Base-by-base conservation (phyloP, 2,888 invertebrate species). In the Eueremaeus valkanovi region DNA sequence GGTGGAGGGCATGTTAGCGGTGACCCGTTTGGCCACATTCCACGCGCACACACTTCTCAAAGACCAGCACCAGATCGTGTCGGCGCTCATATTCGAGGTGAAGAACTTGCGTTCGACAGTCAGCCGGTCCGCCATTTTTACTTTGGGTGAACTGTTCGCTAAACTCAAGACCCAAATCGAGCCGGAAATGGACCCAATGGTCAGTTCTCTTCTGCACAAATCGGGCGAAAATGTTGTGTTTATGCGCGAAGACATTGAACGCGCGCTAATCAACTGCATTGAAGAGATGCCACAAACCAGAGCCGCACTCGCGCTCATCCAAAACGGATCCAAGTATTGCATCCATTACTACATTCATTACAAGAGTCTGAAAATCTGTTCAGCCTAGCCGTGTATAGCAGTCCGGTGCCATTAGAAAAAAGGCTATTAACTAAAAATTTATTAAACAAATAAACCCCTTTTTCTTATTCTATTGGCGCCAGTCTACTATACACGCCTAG, bases 141-240 rank as follows among this genome's bases (percentile, higher is more conserved):
- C 92, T 9, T 86, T 95, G 58, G 89, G 90, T 0, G 90, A 93
- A 77, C 84, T 98, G 79, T 96, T 93, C 82, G 85, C 86, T 31
- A 78, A 81, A 75, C 81, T 86, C 72, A 84, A 84, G 77, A 84
- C 83, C 78, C 80, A 81, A 75, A 85, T 89, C 83, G 90, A 90
- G 82, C 83, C 86, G 85, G 95, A 96, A 84, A 85, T 94, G 74
- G 96, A 97, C 81, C 92, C 93, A 82, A 87, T 94, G 73, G 90
- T 90, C 0, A 88, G 87, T 29, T 90, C 92, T 13, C 85, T 97
- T 76, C 86, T 97, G 40, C 91, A 92, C 80, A 90, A 95, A 77
- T 91, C 93, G 72, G 94, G 95, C 0, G 97, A 98, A 82, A 95
- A 94, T 9, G 96, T 95, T 84, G 90, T 90, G 80, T 96, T 98